Evolutionary conservation across 2,888 invertebrate genomes (phyloP).

Genomic region (Clitarchus hookeri): DNA sequence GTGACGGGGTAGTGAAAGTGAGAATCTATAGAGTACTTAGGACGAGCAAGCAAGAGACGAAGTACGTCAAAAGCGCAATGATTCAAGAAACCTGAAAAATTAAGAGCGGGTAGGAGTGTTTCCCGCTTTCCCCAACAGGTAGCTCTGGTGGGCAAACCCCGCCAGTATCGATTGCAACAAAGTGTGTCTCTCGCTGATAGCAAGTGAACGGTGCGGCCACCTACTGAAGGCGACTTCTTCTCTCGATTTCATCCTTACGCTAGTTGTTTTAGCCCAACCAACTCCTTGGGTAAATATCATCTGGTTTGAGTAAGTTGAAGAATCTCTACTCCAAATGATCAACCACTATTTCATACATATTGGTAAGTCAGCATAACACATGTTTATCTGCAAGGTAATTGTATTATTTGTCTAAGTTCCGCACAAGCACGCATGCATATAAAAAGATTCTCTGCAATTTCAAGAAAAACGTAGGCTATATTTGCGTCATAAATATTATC

Average conservation of each 20-base stretch:
- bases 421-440: too few species aligned
- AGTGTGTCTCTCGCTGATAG: neutral
- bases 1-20: too few species aligned
- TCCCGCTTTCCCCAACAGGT: neutral
- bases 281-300: neutral
- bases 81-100: too few species aligned
- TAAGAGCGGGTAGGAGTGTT: neutral
- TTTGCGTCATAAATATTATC: too few species aligned
- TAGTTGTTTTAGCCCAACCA: neutral
- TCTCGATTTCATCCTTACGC: neutral
- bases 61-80: too few species aligned
- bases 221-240: neutral
- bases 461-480: too few species aligned
- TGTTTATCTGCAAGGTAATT: too few species aligned
- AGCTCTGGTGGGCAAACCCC: neutral
- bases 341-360: neutral
- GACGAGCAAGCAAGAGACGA: too few species aligned
- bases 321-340: neutral
- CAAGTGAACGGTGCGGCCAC: neutral
- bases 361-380: neutral
- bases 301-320: neutral
- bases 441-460: too few species aligned
- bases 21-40: too few species aligned
- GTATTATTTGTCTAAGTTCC: too few species aligned
- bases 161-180: neutral